Evolutionary conservation across 2,888 invertebrate genomes (phyloP).

Genomic region (Disparrhopalites patrizii): DNA sequence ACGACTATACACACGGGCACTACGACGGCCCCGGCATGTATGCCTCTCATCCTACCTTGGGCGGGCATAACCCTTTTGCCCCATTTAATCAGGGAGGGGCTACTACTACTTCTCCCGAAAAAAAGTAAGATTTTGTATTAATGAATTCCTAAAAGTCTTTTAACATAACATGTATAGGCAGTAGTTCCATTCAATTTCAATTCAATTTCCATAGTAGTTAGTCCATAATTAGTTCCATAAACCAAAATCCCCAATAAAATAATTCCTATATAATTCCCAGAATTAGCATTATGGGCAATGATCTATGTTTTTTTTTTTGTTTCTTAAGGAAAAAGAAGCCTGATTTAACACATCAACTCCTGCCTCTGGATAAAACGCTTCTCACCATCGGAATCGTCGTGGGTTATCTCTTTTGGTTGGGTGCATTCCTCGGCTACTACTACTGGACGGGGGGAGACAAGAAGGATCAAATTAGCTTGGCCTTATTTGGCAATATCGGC

Average conservation of each 20-base stretch:
- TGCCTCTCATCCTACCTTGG: conserved; percentile 12
- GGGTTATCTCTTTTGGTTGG: conserved; percentile 43
- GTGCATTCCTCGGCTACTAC: conserved; percentile 38
- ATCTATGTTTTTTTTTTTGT: not conserved
- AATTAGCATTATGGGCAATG: too few species aligned
- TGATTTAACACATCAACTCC: conserved; percentile 15
- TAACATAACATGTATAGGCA: too few species aligned
- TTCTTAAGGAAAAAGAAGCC: conserved; percentile 9
- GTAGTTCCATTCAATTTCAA: too few species aligned
- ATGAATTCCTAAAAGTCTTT: too few species aligned
- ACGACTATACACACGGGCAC: not conserved
- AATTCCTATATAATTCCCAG: too few species aligned
- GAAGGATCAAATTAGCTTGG: not conserved
- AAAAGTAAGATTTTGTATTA: conserved; percentile 17
- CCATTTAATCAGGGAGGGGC: conserved; percentile 11
- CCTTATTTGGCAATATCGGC: not conserved
- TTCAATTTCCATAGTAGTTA: too few species aligned
- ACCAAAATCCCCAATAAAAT: too few species aligned
- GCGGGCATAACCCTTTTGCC: conserved; percentile 19
- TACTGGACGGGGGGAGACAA: conserved; percentile 29
- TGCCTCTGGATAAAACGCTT: conserved; percentile 42
- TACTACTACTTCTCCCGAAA: not conserved
- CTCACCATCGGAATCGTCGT: conserved; percentile 40
- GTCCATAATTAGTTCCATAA: too few species aligned
- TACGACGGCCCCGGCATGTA: not conserved